phyloP scores from a whole-genome alignment of 2,113 vertebrate species.

The Rhodinocichla rosea region DNA sequence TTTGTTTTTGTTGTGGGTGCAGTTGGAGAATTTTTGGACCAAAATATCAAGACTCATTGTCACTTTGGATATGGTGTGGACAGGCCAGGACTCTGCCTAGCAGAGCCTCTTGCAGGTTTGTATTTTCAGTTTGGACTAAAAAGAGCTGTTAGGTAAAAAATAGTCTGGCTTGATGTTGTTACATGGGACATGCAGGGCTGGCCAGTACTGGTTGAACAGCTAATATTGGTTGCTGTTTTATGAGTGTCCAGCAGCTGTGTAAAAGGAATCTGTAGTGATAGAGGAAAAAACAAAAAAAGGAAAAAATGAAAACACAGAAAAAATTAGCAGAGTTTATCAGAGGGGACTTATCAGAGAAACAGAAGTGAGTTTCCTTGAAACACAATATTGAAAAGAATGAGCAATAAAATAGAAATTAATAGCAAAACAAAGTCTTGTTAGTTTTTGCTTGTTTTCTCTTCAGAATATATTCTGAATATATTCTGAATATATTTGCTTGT shows the following conservation, averaged over 20 bases:
- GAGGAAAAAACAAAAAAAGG: accelerated
- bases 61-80: background rate
- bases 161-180: background rate
- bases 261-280: background rate
- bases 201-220: background rate
- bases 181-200: background rate
- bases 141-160: background rate
- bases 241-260: background rate
- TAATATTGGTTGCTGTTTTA: background rate
- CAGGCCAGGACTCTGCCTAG: background rate
- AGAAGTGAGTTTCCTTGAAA: background rate
- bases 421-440: background rate
- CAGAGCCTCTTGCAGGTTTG: background rate
- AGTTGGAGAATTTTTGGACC: background rate
- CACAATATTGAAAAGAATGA: background rate
- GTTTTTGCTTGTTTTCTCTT: background rate
- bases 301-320: background rate
- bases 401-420: background rate
- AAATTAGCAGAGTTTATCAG: background rate
- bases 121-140: background rate
- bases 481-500: too few relatives aligned
- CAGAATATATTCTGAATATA: background rate
- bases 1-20: background rate
- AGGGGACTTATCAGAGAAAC: background rate
- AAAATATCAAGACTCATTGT: background rate